Evolutionary conservation across 2,888 invertebrate species (phyloP).

Genomic region (Microdon myrmicae): DNA sequence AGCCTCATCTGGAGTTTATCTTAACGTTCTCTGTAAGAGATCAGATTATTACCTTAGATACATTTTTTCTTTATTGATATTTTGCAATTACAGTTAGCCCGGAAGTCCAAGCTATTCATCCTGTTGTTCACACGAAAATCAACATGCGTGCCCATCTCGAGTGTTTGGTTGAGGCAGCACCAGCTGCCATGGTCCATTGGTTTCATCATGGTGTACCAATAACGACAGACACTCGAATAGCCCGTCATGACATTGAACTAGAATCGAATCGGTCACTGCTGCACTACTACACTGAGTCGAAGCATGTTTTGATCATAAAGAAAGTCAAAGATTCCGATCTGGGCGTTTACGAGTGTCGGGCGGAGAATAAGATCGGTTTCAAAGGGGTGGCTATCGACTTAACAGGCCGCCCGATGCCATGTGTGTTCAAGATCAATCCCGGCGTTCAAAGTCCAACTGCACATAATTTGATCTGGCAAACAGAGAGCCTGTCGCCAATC

Average conservation of each 20-base stretch:
- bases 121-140: constrained; percentile 80
- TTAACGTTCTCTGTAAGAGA: constrained; percentile 78
- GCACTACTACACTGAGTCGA: constrained; percentile 69
- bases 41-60: not conserved
- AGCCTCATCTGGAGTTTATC: constrained; percentile 73
- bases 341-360: constrained; percentile 82
- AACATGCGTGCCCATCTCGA: constrained; percentile 77
- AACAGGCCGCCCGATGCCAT: constrained; percentile 70
- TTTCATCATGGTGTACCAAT: constrained; percentile 72
- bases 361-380: constrained; percentile 79
- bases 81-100: constrained; percentile 74
- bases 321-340: constrained; percentile 76
- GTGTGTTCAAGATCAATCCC: constrained; percentile 64
- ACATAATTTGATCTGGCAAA: constrained; percentile 84
- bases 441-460: constrained; percentile 67
- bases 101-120: constrained; percentile 73
- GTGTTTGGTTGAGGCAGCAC: constrained; percentile 76
- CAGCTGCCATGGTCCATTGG: constrained; percentile 77
- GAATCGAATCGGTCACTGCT: constrained; percentile 65
- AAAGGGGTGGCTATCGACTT: constrained; percentile 77
- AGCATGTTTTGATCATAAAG: constrained; percentile 75
- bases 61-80: constrained; percentile 3
- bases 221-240: constrained; percentile 63
- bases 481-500: constrained; percentile 83
- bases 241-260: constrained; percentile 66